These are phyloP conservation scores for Leptothorax acervorum DNA, from an alignment of 2,888 invertebrate species.

Conservation along the genomic window DNA sequence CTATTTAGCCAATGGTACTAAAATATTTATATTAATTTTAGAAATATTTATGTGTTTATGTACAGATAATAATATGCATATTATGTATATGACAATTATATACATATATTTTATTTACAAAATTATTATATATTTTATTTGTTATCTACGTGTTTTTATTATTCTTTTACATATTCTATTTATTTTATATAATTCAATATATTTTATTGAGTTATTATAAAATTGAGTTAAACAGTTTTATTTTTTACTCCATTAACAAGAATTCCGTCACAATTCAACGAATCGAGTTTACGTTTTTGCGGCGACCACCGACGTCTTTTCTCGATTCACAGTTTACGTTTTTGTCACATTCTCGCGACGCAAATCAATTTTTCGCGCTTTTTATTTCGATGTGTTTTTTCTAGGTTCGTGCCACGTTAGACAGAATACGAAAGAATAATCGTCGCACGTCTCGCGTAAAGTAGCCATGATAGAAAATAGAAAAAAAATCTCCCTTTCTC, in stretches of 20 bases:
- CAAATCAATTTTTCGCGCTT: constrained; percentile 15
- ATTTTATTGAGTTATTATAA: background rate
- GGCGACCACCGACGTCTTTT: background rate
- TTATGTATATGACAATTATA: background rate
- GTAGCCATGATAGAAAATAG: constrained; percentile 51
- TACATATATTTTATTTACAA: background rate
- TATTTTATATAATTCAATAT: background rate
- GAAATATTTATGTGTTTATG: background rate
- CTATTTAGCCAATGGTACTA: background rate
- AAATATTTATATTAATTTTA: background rate
- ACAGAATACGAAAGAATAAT: constrained; percentile 48
- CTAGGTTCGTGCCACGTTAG: background rate
- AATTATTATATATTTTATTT: background rate
- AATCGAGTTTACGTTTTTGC: constrained; percentile 22
- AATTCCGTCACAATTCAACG: background rate
- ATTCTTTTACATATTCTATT: background rate
- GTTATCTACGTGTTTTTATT: background rate
- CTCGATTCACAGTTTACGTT: background rate
- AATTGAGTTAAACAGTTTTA: background rate
- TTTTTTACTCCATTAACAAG: background rate
- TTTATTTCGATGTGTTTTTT: background rate
- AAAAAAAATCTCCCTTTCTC: constrained; percentile 12
- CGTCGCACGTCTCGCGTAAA: constrained; percentile 32
- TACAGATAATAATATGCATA: background rate
- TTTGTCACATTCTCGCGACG: constrained; percentile 5